Evolutionary conservation across 2,888 invertebrate species (phyloP).

Genomic region (Lycia hirtaria): DNA sequence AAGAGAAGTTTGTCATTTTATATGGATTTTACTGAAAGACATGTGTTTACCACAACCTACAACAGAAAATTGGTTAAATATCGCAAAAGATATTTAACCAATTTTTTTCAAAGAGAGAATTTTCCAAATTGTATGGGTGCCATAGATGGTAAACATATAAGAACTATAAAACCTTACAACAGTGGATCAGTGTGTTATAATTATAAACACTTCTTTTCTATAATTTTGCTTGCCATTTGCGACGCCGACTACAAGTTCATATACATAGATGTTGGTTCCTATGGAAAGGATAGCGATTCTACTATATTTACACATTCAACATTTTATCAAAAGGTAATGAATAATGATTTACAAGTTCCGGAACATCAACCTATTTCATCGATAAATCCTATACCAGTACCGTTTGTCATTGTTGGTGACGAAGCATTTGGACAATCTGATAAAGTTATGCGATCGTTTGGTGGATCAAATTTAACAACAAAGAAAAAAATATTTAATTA

Average conservation of each 20-base stretch:
- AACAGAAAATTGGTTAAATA: background rate
- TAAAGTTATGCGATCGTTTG: constrained; percentile 18
- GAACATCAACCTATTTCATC: constrained; percentile 26
- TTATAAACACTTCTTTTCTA: too few relatives aligned
- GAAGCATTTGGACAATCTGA: constrained; percentile 32
- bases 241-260: too few relatives aligned
- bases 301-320: constrained; percentile 17
- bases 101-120: too few relatives aligned
- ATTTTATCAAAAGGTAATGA: constrained; percentile 29
- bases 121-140: too few relatives aligned
- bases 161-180: too few relatives aligned
- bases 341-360: constrained; percentile 24
- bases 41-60: background rate
- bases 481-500: constrained; percentile 47
- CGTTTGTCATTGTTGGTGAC: constrained; percentile 33
- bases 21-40: constrained; percentile 23
- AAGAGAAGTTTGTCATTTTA: constrained; percentile 37
- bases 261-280: too few relatives aligned
- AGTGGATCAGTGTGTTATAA: too few relatives aligned
- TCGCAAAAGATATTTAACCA: background rate
- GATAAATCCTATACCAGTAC: constrained; percentile 25
- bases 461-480: constrained; percentile 13
- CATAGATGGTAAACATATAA: too few relatives aligned
- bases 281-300: too few relatives aligned
- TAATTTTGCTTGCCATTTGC: too few relatives aligned